Base-by-base conservation (phyloP, 2,888 invertebrate species). In the Acanthoscelides obtectus region DNA sequence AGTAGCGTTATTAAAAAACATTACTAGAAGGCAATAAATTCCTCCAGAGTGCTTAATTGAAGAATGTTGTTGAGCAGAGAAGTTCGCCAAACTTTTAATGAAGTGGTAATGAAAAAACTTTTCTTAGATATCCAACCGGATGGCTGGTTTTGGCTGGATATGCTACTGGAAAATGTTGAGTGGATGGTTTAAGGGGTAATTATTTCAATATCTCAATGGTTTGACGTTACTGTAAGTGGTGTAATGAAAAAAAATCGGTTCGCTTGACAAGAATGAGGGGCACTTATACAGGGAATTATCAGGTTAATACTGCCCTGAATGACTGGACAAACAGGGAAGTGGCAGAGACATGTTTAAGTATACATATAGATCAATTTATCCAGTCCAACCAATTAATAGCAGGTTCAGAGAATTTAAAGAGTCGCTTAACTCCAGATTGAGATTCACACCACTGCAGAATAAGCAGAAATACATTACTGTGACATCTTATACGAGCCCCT, bases 81-180 rank as follows among this genome's bases (percentile, higher is more conserved):
- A 73, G 69, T 71, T 63, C 64, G 71, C 25, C 19, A 70, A 73
- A 73, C 69, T 73, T 72, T 73, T 73, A 73, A 73, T 73, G 72
- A 73, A 73, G 72, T 73, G 73, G 69, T 73, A 73, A 73, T 73
- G 73, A 73, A 72, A 73, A 73, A 73, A 73, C 70, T 73, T 72
- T 72, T 72, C 25, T 45, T 64, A 17, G 45, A 45, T 3, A 45
- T 45, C 45, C 17, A 45, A 17, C n/a, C n/a, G n/a, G n/a, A n/a
- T n/a, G n/a, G n/a, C n/a, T n/a, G n/a, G n/a, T n/a, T n/a, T 45
- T 45, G 45, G 45, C 45, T 12, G 45, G 45, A 45, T 45, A 45
- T 45, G 45, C 4, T 45, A 17, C 4, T 25, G 25, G 25, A 25
- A 8, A 5, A 3, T 25, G 3, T 12, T 17, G 45, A 45, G 45